Base-by-base conservation (phyloP, 2,113 vertebrate genomes). In the Climacteris rufus region DNA sequence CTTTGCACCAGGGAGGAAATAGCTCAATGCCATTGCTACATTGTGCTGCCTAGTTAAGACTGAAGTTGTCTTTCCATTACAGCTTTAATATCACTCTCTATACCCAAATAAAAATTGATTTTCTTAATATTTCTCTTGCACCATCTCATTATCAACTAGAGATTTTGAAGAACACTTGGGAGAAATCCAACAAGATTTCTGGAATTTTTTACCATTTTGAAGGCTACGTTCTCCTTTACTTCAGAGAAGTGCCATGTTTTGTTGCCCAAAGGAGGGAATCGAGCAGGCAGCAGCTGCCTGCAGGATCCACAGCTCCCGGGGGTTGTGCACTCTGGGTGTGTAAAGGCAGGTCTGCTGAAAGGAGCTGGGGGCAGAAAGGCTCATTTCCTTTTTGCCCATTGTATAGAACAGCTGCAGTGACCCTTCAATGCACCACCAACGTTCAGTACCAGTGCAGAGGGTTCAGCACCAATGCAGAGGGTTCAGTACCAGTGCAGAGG, bases 31-130 rank as follows among this genome's bases (percentile, higher is more conserved):
- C 5, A 80, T 90, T 84, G 69, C 21, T 54, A 59, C 76, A n/a
- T 31, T 37, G 45, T 15, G 44, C 79, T 90, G 71, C 85, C 88
- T 83, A 66, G 75, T 90, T 90, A 88, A 86, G 81, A 44, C 47
- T 60, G 80, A 93, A 93, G 70, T 91, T 95, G 92, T 88, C 92
- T 92, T 92, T 89, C 79, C 68, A 63, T 86, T 91, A 57, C 13
- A 83, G 75, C 54, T 90, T 86, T 89, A 90, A 77, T 72, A 59
- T 52, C 83, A 82, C 71, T 57, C 49, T 45, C 24, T 15, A 28
- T 66, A 87, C 75, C 68, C 80, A 89, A 86, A 86, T 86, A 69
- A 69, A 86, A 93, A 92, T 59, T 63, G 47, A 78, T 92, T 92
- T 95, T 86, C 80, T 83, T 81, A 80, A 54, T 83, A 93, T 80